Evolutionary conservation across 2,113 vertebrate genomes (phyloP), one percentile per base, ranked within the genome.

Genomic region (Myrmophylax atrothorax): DNA sequence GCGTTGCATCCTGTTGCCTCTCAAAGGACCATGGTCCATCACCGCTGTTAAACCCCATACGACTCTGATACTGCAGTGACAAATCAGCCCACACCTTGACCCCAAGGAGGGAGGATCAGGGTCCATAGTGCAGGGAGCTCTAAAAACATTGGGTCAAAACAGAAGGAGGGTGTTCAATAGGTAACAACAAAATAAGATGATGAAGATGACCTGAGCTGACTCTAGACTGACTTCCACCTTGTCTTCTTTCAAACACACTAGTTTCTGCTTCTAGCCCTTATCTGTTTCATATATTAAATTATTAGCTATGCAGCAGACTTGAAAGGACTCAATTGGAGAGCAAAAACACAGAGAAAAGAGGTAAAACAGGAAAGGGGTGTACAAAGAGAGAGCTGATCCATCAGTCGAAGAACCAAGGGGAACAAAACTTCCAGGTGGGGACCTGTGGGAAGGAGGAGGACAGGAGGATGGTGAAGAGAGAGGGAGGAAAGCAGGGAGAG

Each of bases 371-470:
- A 53, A 64, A 75, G 17, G 1, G 3, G 18, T 33, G 19, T 29
- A 76, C 40, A 58, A 89, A 38, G 28, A 62, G 17, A 66, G 25
- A 59, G 38, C 7, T 56, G 31, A 58, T 58, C 66, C 52, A 67
- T 16, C 28, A 50, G 25, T 35, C 42, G 70, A 72, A 81, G 18
- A 81, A 64, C 4, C 59, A 50, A 68, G 31, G 10, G 31, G 26
- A 91, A 62, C 16, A 82, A 52, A 47, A 24, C 24, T 42, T 12
- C 38, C 47, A 38, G 42, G 17, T 8, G 13, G 37, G 19, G 19
- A 88, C 0, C 1, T 0, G 1, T 18, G 15, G 25, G 6, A 33
- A 77, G 33, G 6, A 78, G 42, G 24, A 52, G 5, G 40, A 83
- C n/a, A 73, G 59, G 8, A 62, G 6, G 44, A 40, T 28, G 31